Conservation (phyloP, 2,797 vertebrate genomes). For the Microctenopoma lineatum region DNA sequence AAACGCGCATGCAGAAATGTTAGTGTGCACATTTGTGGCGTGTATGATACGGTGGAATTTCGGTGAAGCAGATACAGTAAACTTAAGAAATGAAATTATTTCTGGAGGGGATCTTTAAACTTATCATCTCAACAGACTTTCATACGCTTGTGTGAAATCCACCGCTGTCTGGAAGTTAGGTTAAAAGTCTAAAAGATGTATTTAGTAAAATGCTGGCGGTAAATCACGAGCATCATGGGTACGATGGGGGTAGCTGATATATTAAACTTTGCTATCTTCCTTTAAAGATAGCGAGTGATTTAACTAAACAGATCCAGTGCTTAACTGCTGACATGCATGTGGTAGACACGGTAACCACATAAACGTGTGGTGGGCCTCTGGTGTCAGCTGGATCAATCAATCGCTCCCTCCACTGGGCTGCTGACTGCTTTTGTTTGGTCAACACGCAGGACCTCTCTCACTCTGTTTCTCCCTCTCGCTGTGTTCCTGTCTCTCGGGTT, state of each 20-base stretch:
- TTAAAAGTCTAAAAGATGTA: neutral
- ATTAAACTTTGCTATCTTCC: too few relatives aligned
- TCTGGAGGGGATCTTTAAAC: conserved; percentile 1
- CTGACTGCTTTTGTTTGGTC: conserved; percentile 39
- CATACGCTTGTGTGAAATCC: neutral
- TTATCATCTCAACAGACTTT: neutral
- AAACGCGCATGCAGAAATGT: neutral
- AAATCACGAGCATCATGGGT: neutral
- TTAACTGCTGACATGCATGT: neutral
- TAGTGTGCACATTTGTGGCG: neutral
- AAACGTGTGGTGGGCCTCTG: conserved; percentile 15
- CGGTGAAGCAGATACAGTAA: neutral
- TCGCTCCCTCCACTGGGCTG: conserved; percentile 27
- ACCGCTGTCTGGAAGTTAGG: conserved; percentile 1
- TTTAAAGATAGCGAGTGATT: neutral
- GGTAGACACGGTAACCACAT: neutral
- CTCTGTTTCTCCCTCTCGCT: conserved; percentile 8
- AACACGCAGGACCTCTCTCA: neutral
- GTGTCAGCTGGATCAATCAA: conserved; percentile 40
- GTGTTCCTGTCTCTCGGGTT: conserved; percentile 32
- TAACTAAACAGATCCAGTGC: neutral
- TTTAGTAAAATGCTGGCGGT: neutral
- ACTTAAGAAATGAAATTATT: conserved; percentile 4
- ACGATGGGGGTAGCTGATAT: neutral
- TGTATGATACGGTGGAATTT: neutral